Percentiles rank a stretch among this genome's conserved stretches.
Evolutionary conservation across 2,113 vertebrate genomes (phyloP).

Genomic region (Ploceus nigricollis): DNA sequence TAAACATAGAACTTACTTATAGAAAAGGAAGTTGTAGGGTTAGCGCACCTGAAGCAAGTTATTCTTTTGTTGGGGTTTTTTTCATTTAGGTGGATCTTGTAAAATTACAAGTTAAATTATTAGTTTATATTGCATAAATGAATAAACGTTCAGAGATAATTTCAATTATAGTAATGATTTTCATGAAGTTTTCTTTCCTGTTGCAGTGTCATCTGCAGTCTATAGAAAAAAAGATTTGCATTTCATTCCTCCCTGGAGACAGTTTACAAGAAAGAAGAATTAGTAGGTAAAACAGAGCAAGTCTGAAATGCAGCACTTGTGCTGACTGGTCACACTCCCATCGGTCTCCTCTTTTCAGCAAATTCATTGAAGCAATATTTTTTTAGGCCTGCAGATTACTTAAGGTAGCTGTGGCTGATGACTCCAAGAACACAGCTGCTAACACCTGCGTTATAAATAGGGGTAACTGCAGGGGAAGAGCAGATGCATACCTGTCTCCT

Average conservation of each 20-base stretch:
- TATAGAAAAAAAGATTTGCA: neutral
- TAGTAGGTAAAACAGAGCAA: neutral
- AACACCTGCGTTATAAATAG: constrained; percentile 35
- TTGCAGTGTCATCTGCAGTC: neutral
- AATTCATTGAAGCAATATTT: neutral
- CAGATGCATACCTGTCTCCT: neutral
- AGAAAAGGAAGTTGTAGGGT: neutral
- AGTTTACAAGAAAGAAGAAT: neutral
- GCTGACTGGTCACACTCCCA: neutral
- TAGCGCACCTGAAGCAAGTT: neutral
- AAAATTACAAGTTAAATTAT: neutral
- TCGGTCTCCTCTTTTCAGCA: neutral
- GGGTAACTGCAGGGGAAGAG: neutral
- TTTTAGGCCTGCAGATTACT: neutral
- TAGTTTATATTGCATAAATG: neutral
- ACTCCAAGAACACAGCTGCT: constrained; percentile 10
- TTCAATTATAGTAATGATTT: neutral
- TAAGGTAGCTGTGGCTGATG: constrained; percentile 4
- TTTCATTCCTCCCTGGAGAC: neutral
- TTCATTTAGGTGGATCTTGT: neutral
- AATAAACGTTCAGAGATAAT: neutral
- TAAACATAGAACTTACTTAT: neutral
- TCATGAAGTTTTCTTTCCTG: neutral
- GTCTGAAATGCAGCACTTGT: neutral
- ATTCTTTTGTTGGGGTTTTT: neutral